Evolutionary conservation across 2,113 vertebrate species (phyloP).

Genomic region (Lepus europaeus): DNA sequence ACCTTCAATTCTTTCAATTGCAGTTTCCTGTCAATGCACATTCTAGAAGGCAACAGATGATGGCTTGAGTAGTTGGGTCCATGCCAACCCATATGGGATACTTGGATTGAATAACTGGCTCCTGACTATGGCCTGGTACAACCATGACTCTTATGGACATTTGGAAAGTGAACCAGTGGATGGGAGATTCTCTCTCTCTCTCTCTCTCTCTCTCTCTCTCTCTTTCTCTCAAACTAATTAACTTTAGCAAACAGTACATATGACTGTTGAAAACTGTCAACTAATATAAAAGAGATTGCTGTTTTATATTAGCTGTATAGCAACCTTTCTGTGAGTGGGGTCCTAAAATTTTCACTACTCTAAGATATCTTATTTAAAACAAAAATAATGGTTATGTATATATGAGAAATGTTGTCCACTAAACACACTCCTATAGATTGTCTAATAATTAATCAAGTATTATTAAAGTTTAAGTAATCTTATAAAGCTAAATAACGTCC

Average conservation of each 20-base stretch:
- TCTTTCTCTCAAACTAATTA: too few relatives aligned
- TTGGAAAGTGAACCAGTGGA: too few relatives aligned
- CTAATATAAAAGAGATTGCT: background rate
- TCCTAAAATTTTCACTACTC: background rate
- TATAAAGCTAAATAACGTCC: background rate
- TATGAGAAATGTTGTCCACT: background rate
- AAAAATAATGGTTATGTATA: background rate
- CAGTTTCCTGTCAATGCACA: too few relatives aligned
- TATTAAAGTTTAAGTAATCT: background rate
- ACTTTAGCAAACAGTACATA: background rate
- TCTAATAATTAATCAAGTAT: background rate
- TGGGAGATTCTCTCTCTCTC: too few relatives aligned
- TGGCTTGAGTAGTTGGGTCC: too few relatives aligned
- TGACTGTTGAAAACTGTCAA: background rate
- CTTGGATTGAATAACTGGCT: too few relatives aligned
- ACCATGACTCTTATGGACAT: too few relatives aligned
- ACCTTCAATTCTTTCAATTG: too few relatives aligned
- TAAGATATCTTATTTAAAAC: background rate
- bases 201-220: too few relatives aligned
- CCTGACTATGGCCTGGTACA: too few relatives aligned
- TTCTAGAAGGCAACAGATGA: too few relatives aligned
- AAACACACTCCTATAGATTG: background rate
- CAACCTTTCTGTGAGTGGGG: background rate
- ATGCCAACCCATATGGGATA: too few relatives aligned
- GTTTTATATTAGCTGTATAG: background rate